phyloP scores from a whole-genome alignment of 53 echinoderm and acorn worm species.

The Stichopus horrens region DNA sequence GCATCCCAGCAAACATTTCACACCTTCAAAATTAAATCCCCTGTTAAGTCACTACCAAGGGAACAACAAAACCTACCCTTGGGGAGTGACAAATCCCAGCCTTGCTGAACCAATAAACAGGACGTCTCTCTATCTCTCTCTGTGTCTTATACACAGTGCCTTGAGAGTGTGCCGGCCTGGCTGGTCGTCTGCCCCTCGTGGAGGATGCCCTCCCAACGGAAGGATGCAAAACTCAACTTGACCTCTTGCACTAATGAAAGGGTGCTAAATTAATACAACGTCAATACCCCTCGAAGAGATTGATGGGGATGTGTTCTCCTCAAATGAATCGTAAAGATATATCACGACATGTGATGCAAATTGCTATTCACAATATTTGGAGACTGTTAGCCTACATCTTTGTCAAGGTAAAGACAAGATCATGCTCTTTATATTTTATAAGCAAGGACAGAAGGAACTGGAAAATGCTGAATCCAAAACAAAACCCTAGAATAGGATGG shows the following conservation, averaged over 20 bases:
- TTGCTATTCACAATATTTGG: too few species aligned
- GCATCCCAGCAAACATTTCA: constrained; percentile 41
- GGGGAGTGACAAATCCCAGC: constrained; percentile 24
- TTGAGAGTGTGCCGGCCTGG: background rate
- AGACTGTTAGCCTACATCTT: too few species aligned
- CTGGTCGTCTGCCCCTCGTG: background rate
- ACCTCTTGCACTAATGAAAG: constrained; percentile 13
- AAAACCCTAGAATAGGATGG: too few species aligned
- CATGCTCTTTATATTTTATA: too few species aligned
- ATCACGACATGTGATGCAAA: too few species aligned
- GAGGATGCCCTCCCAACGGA: constrained; percentile 10
- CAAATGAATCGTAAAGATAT: too few species aligned
- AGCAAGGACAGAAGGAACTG: too few species aligned
- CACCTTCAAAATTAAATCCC: constrained; percentile 46
- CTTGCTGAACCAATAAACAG: constrained; percentile 43
- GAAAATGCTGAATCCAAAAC: too few species aligned
- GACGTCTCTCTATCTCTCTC: background rate
- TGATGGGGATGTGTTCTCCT: too few species aligned
- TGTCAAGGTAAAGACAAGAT: too few species aligned
- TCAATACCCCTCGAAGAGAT: constrained; percentile 15
- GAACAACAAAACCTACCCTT: constrained; percentile 33
- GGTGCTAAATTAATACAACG: background rate
- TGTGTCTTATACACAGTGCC: background rate
- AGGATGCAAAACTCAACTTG: constrained; percentile 30
- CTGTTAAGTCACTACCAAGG: constrained; percentile 35